Evolutionary conservation across 2,888 invertebrate species (phyloP), one percentile per base, ranked within the genome.

Genomic region (Agriopis leucophaearia): DNA sequence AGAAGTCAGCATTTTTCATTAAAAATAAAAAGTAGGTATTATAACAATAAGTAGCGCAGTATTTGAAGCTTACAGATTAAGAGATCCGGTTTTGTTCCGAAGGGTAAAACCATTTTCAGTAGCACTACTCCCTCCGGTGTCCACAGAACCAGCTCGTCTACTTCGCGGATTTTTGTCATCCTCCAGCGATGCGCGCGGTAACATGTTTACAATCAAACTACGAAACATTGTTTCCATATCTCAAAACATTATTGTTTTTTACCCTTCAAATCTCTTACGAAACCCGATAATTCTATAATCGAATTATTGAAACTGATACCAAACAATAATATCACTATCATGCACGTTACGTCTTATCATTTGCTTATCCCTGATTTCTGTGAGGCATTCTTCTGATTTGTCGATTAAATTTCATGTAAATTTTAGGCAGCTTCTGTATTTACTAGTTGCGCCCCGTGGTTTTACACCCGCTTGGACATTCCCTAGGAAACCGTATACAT

Each of bases 231-330:
- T 51, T 27, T 5, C 27, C 27, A 27, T 27, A 27, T 27, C 27
- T 27, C 27, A 27, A 27, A 27, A 27, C 27, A 50, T 61, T 15
- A 50, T 63, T 50, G 47, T 63, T 57, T 50, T 50, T 57, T 66
- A 61, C 52, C 64, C 57, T 70, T 54, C 61, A 54, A 61, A 70
- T 66, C 63, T 69, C 62, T 59, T 52, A 66, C 70, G 66, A 70
- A 70, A 66, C 54, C 57, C 42, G 66, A 70, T 70, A 70, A 66
- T 16, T 58, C 40, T 7, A 44, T 69, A 69, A 69, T 62, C 62
- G 52, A 57, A 65, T 69, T 55, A 52, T 54, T 63, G 64, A 64
- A 63, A 67, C 50, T 59, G 18, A 44, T 51, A 18, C 38, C 52
- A 45, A 40, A 54, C 65, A 47, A 59, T 48, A 65, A 5, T 44